Evolutionary conservation across 2,797 vertebrate genomes (phyloP).

Genomic region (Vipera latastei): DNA sequence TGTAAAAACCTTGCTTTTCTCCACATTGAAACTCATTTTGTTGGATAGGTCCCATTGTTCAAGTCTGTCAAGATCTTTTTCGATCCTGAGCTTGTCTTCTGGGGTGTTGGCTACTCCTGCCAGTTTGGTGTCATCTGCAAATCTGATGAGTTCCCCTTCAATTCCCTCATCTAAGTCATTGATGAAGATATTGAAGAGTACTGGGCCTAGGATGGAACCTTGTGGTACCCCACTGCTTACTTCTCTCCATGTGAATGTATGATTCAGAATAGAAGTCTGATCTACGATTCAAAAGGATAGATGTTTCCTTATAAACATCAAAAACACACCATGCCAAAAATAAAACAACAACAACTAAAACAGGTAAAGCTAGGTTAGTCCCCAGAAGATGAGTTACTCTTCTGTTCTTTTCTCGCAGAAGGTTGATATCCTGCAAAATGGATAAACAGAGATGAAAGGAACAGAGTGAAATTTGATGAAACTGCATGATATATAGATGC

Average conservation of each 20-base stretch:
- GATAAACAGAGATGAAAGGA: neutral
- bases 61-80: no score
- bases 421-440: neutral
- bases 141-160: no score
- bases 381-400: neutral
- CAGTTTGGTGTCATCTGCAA: no score
- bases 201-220: no score
- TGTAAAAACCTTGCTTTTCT: no score
- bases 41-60: no score
- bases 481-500: neutral
- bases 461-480: neutral
- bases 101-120: no score
- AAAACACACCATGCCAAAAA: neutral
- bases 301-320: neutral
- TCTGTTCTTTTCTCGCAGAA: neutral
- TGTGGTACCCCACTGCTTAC: no score
- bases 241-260: neutral
- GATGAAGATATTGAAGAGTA: no score
- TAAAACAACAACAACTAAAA: neutral
- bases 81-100: no score
- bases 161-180: no score
- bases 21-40: no score
- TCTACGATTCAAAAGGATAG: neutral
- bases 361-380: neutral
- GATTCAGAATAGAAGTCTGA: neutral